These are phyloP conservation scores for Caenorhabditis sp. DNA, from an alignment of 2,888 invertebrate species.

Conservation along the genomic window DNA sequence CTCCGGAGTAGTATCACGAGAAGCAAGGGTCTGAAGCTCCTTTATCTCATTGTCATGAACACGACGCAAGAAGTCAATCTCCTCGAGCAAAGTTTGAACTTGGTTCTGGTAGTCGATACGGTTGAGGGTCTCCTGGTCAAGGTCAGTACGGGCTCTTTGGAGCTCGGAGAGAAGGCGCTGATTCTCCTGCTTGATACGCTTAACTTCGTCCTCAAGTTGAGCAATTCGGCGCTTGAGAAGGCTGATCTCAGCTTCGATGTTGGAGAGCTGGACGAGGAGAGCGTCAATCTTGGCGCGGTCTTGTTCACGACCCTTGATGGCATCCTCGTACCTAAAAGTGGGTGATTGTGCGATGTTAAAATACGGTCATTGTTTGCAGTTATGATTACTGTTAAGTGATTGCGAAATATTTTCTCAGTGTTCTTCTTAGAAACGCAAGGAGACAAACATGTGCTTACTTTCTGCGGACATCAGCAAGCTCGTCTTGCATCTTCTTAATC, in stretches of 20 bases:
- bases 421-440: not conserved
- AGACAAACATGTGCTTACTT: conserved; percentile 59
- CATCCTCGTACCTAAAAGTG: conserved; percentile 82
- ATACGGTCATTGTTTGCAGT: conserved; percentile 30
- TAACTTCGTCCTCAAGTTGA: conserved; percentile 82
- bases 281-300: conserved; percentile 84
- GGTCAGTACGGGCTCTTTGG: conserved; percentile 77
- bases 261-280: conserved; percentile 84
- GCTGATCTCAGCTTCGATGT: conserved; percentile 84
- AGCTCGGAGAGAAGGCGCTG: conserved; percentile 76
- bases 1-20: conserved; percentile 85
- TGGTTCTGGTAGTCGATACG: conserved; percentile 85
- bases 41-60: conserved; percentile 85
- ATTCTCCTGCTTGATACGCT: conserved; percentile 84
- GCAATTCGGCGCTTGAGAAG: conserved; percentile 82
- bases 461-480: conserved; percentile 73
- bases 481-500: conserved; percentile 75
- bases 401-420: conserved; percentile 7
- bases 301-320: conserved; percentile 75
- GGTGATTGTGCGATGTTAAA: conserved; percentile 3
- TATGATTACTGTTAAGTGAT: conserved; percentile 18
- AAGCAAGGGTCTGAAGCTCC: conserved; percentile 85
- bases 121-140: conserved; percentile 85
- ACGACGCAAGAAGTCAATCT: conserved; percentile 85
- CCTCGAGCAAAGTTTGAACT: conserved; percentile 85